A percentile compares a stretch with the other conserved stretches of the same genome.
Evolutionary conservation across 1,140 invertebrate genomes (phyloP).

Genomic region (Ylistrum balloti): DNA sequence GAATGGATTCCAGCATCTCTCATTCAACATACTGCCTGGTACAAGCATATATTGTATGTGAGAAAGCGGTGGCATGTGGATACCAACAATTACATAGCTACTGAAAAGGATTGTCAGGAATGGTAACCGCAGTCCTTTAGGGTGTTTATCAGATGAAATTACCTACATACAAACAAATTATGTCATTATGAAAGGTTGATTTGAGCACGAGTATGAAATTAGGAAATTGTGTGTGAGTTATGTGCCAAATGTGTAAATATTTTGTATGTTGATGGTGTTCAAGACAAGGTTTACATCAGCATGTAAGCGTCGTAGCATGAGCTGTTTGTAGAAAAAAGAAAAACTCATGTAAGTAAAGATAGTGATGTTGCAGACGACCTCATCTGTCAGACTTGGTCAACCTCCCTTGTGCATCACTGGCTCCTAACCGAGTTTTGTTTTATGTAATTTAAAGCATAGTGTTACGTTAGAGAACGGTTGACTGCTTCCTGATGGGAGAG

Average conservation of each 20-base stretch:
- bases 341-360: neutral
- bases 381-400: neutral
- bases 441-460: conserved; percentile 20
- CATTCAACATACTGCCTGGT: neutral
- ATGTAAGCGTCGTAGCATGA: neutral
- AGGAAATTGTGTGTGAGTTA: conserved; percentile 5
- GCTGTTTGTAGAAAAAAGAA: neutral
- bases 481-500: neutral
- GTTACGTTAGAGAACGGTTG: neutral
- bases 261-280: neutral
- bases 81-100: conserved; percentile 26
- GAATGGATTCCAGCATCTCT: neutral
- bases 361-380: neutral
- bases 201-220: neutral
- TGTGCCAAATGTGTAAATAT: conserved; percentile 28
- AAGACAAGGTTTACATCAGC: neutral
- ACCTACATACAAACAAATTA: neutral
- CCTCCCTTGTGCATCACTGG: neutral
- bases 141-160: neutral
- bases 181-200: neutral
- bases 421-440: neutral
- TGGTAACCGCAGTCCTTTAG: neutral
- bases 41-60: neutral
- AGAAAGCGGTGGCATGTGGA: neutral
- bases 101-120: neutral